Conservation (phyloP, 1,140 invertebrate species). For the Aphelenchoides fujianensis region DNA sequence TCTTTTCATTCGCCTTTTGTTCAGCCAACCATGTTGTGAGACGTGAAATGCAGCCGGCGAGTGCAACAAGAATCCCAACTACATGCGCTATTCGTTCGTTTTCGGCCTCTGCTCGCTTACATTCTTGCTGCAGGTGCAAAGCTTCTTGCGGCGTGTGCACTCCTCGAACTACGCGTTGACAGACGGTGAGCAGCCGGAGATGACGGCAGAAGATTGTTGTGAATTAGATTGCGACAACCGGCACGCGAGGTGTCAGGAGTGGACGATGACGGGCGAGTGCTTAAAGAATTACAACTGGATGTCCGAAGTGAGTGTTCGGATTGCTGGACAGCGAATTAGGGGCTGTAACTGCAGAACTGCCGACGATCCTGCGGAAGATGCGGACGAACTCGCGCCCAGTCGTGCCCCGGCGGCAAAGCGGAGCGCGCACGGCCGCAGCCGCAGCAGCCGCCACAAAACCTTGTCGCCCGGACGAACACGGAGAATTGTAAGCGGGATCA, state of each 20-base stretch:
- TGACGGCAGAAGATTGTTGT: not conserved
- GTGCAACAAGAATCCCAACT: slow-evolving; percentile 33
- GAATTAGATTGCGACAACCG: slow-evolving; percentile 45
- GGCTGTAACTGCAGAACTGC: no score
- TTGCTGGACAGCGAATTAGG: no score
- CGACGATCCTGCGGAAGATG: slow-evolving; percentile 20
- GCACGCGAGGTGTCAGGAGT: slow-evolving; percentile 39
- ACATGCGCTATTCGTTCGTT: slow-evolving; percentile 44
- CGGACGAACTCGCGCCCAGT: not conserved
- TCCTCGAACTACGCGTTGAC: no score
- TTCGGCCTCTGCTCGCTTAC: no score
- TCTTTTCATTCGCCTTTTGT: no score
- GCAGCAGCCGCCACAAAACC: no score
- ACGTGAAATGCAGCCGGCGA: slow-evolving; percentile 47
- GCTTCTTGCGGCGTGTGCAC: slow-evolving; percentile 40
- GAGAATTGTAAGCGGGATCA: no score
- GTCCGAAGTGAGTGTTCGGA: no score
- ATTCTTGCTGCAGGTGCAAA: no score
- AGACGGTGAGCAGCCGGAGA: no score
- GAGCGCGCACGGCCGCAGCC: not conserved
- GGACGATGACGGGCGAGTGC: slow-evolving; percentile 47
- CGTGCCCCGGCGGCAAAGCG: not conserved
- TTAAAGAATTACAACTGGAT: slow-evolving; percentile 28
- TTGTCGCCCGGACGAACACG: no score
- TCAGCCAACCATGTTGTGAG: no score